Base-by-base conservation (phyloP, 1,140 invertebrate genomes). In the Lepidurus arcticus region DNA sequence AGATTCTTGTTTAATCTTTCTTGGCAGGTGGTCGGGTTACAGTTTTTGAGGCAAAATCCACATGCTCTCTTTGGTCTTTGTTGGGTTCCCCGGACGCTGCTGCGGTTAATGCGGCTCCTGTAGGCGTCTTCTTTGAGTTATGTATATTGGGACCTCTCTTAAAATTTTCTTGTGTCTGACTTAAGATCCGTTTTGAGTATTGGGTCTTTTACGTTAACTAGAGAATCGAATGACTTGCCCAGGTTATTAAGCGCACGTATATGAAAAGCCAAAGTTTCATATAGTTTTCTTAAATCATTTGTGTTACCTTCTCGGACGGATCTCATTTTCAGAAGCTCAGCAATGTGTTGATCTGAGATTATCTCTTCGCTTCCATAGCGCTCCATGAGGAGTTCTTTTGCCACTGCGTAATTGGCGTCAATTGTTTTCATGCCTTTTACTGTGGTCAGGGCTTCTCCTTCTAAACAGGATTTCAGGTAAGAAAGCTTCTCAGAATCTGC, bases 201-300 rank as follows among this genome's bases (percentile, higher is more conserved):
- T 44, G 44, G n/a, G 75, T 21, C 75, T 44, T 76, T 42, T 76
- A 7, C n/a, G n/a, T n/a, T 76, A 24, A 44, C 42, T 11, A 26
- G 42, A 9, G 75, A 44, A 44, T 76, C 75, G 11, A 4, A n/a
- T n/a, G 75, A 42, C n/a, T n/a, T 26, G 16, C 44, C 44, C n/a
- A 42, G n/a, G 24, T 76, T 76, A 9, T 10, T n/a, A 10, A 76
- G 44, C n/a, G 75, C 75, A 7, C 75, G 21, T 16, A 76, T 42
- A 42, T 76, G 75, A 44, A 76, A 76, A 26, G 42, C 75, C 44
- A 76, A 43, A 8, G 75, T 11, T 44, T 76, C 75, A 44, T 76
- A 76, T 11, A 42, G 42, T 10, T 16, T n/a, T n/a, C 42, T 7
- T 44, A 76, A 76, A 9, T 44, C 75, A 8, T 21, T 42, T 9